phyloP scores from a whole-genome alignment of 2,797 vertebrate genomes.

The Denticeps clupeoides region DNA sequence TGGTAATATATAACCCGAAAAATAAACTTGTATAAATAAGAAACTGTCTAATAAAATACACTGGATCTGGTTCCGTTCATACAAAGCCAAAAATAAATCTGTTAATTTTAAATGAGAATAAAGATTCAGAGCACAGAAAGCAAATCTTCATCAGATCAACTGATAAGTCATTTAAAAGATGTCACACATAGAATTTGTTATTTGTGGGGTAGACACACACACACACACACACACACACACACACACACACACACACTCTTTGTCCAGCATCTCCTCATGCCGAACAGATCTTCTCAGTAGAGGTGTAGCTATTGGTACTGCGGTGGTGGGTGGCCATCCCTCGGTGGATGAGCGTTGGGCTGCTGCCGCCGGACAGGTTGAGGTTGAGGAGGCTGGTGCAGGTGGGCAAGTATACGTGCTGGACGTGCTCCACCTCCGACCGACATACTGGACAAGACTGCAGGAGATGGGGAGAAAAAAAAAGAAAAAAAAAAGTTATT shows the following conservation, averaged over 20 bases:
- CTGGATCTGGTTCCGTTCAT: too few relatives aligned
- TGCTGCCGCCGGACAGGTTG: constrained; percentile 47
- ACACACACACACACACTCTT: too few relatives aligned
- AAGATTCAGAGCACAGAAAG: constrained; percentile 2
- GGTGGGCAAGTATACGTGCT: constrained; percentile 92
- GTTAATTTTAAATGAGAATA: background rate
- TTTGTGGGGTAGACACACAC: constrained; percentile 51
- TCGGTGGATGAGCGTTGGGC: constrained; percentile 51
- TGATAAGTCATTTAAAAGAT: too few relatives aligned
- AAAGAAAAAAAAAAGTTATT: background rate
- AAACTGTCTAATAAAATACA: constrained; percentile 25
- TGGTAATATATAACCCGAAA: constrained; percentile 10
- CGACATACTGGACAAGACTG: constrained; percentile 90
- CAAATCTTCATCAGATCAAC: too few relatives aligned
- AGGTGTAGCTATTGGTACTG: constrained; percentile 38
- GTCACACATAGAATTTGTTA: constrained; percentile 60
- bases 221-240: too few relatives aligned
- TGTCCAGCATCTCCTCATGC: too few relatives aligned
- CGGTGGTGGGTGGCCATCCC: constrained; percentile 49
- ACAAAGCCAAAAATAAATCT: too few relatives aligned
- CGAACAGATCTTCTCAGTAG: constrained; percentile 52
- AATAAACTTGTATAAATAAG: constrained; percentile 32
- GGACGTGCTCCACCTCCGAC: constrained; percentile 80
- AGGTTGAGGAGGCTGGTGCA: constrained; percentile 91
- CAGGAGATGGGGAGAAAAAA: constrained; percentile 16